Evolutionary conservation across 2,888 invertebrate species (phyloP), one percentile per base, ranked within the genome.

Genomic region (Rhyacophila evoluta): DNA sequence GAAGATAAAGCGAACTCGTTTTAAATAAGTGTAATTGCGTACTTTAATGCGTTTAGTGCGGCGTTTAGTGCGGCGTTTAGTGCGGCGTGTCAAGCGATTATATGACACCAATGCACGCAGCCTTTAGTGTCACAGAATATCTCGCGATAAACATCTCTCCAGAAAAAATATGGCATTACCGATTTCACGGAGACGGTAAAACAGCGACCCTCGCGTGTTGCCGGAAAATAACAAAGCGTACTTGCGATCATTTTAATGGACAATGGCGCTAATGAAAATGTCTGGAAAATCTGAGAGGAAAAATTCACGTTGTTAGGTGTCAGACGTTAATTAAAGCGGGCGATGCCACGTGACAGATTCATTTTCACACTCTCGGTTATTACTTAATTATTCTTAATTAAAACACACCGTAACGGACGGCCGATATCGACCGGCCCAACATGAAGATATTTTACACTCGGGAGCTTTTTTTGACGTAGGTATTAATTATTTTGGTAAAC

Each of bases 221-320:
- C 55, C 15, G 55, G 55, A 55, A 55, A 55, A 55, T 55, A 19
- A 55, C 25, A 55, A 12, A 55, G 55, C 55, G 19, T 55, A 55
- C 55, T 55, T 25, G 25, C 55, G 55, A 55, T 55, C 55, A 55
- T 55, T 55, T 55, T 55, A 55, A 25, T 55, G 55, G 55, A 55
- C 55, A 55, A 55, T 19, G 19, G 55, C 55, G 15, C 55, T 55
- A 55, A 55, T 55, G 55, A 55, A 55, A 55, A 55, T 55, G 55
- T 55, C 55, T 55, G 55, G 55, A 55, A 55, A 55, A 55, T 25
- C 55, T 55, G 55, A 55, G 55, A 55, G 55, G 55, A 55, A 55
- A 55, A 55, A 55, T 19, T 55, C 55, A 55, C 55, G 25, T 55
- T 55, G 55, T 55, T 55, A 55, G 55, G 55, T 55, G 55, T 55